phyloP scores from a whole-genome alignment of 2,888 invertebrate species.

The Theretra japonica region DNA sequence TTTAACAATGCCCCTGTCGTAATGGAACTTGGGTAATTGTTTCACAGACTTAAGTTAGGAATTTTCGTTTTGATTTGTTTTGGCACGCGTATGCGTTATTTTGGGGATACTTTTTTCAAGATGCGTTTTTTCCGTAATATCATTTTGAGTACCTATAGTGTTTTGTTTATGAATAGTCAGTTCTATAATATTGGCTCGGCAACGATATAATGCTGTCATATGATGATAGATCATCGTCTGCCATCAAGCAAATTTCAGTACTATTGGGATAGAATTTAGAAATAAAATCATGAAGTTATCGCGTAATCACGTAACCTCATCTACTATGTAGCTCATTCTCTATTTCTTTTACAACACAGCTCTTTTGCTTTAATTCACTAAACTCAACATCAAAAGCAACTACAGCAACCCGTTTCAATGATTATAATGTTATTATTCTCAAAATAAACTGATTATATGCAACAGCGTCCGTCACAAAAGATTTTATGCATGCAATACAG shows the following conservation, averaged over 20 bases:
- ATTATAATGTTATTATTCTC: neutral
- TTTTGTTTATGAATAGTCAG: too few species aligned
- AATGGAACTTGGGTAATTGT: conserved; percentile 29
- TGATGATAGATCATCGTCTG: too few species aligned
- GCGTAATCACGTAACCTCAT: too few species aligned
- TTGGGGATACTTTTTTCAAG: neutral
- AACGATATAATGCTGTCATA: too few species aligned
- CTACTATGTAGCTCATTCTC: neutral
- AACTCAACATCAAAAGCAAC: neutral
- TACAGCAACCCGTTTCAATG: neutral
- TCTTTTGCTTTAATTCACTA: neutral
- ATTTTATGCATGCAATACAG: conserved; percentile 7
- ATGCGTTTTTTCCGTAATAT: neutral
- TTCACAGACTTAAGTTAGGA: neutral
- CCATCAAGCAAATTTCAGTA: too few species aligned
- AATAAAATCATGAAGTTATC: too few species aligned
- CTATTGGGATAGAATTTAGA: too few species aligned
- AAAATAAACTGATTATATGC: conserved; percentile 12
- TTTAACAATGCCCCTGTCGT: conserved; percentile 21
- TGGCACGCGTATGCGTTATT: conserved; percentile 17
- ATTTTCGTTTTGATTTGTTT: neutral
- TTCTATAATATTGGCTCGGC: too few species aligned
- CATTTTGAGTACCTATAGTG: neutral
- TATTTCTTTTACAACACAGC: neutral
- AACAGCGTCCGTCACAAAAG: conserved; percentile 22